phyloP scores from a whole-genome alignment of 2,888 invertebrate species.

The Sabatieria punctata region DNA sequence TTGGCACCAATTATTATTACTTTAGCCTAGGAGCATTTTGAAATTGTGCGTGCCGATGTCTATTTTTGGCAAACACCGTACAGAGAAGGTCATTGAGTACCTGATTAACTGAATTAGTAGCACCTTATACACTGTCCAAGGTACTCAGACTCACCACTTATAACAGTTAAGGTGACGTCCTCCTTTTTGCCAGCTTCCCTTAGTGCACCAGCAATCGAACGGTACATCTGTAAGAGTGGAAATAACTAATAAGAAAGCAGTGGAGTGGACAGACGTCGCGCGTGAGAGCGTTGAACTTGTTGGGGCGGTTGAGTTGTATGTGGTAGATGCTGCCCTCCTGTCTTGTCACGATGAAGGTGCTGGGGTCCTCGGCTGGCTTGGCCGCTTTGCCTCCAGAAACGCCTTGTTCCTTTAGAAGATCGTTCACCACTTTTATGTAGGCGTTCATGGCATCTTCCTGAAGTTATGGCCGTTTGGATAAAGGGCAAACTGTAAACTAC shows the following conservation, averaged over 20 bases:
- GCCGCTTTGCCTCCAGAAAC: neutral
- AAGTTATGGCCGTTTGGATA: slow-evolving; percentile 1
- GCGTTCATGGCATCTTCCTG: slow-evolving; percentile 40
- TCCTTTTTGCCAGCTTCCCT: slow-evolving; percentile 51
- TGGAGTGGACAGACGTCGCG: slow-evolving; percentile 30
- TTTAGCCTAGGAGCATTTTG: too few relatives aligned
- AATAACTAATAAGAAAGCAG: too few relatives aligned
- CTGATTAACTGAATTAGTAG: too few relatives aligned
- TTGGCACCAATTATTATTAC: too few relatives aligned
- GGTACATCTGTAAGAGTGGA: slow-evolving; percentile 44
- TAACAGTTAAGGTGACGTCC: slow-evolving; percentile 47
- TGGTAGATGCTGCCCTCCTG: slow-evolving; percentile 40
- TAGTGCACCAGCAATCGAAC: slow-evolving; percentile 46
- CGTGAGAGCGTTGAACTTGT: slow-evolving; percentile 60
- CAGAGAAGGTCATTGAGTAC: too few relatives aligned
- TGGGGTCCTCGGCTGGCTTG: neutral
- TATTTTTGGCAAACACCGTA: too few relatives aligned
- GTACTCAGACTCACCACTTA: slow-evolving; percentile 46
- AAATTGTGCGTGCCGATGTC: too few relatives aligned
- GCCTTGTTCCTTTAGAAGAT: slow-evolving; percentile 22
- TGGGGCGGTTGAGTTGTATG: slow-evolving; percentile 55
- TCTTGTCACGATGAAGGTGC: slow-evolving; percentile 23
- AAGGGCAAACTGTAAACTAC: slow-evolving; percentile 6
- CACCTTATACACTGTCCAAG: too few relatives aligned
- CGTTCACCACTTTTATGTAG: slow-evolving; percentile 38